phyloP scores from a whole-genome alignment of 2,113 vertebrate genomes.

The Ciconia maguari region DNA sequence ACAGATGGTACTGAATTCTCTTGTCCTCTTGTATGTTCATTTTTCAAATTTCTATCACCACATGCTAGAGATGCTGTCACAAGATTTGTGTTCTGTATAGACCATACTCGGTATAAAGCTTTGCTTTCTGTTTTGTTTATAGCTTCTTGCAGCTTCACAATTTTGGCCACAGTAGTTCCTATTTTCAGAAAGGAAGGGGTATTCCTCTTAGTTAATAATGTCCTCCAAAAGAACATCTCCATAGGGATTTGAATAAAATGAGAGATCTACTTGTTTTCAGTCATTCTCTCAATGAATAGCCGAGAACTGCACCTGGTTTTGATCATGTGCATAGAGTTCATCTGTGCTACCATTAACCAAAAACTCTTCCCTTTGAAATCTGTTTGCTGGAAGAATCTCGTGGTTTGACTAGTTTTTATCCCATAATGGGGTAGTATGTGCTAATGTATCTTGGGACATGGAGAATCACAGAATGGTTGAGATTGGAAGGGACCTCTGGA shows the following conservation, averaged over 20 bases:
- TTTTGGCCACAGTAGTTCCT: not conserved
- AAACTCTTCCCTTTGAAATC: not conserved
- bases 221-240: not conserved
- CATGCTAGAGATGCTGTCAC: not conserved
- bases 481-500: not conserved
- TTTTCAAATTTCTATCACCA: not conserved
- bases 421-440: not conserved
- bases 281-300: not conserved
- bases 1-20: not conserved
- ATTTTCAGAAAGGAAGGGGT: not conserved
- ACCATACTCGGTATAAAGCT: not conserved
- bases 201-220: not conserved
- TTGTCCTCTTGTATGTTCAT: not conserved
- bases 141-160: not conserved
- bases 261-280: not conserved
- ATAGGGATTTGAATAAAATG: not conserved
- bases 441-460: not conserved
- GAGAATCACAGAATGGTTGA: not conserved
- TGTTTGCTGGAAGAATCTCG: not conserved
- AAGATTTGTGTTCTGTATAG: not conserved
- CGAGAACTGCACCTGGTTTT: not conserved
- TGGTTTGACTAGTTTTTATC: not conserved
- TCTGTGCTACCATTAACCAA: not conserved
- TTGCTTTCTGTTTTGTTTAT: not conserved
- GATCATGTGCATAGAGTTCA: not conserved